phyloP scores from a whole-genome alignment of 2,888 invertebrate species.

The Sipha maydis region DNA sequence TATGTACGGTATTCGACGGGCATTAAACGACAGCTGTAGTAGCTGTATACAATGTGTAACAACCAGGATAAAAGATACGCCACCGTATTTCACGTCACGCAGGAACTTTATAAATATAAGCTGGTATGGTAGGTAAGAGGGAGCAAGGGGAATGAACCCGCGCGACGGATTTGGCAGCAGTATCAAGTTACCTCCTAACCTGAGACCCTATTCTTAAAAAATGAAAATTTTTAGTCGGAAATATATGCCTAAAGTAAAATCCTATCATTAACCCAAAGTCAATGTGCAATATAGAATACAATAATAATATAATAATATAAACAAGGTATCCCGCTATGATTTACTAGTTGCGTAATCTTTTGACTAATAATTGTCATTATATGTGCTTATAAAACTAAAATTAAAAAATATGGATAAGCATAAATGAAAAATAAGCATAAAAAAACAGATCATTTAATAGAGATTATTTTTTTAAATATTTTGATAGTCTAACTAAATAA shows the following conservation, averaged over 20 bases:
- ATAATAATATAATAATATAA: no score
- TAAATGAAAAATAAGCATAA: no score
- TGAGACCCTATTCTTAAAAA: background rate
- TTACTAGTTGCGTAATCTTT: no score
- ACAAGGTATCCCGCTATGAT: no score
- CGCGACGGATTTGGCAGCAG: conserved; percentile 23
- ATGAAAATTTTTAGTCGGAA: background rate
- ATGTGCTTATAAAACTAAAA: no score
- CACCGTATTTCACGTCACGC: background rate
- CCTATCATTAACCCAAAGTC: no score
- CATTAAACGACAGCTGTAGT: background rate
- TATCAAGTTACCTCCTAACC: conserved; percentile 25
- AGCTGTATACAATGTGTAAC: background rate
- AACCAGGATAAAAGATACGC: background rate
- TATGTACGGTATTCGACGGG: background rate
- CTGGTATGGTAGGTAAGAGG: background rate
- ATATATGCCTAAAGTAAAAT: background rate
- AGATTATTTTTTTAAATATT: no score
- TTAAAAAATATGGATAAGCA: no score
- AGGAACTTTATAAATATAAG: conserved; percentile 43
- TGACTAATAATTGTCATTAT: no score
- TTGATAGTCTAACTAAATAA: no score
- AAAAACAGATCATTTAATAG: no score
- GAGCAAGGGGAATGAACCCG: background rate
- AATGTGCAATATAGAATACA: no score